phyloP scores from a whole-genome alignment of 2,113 vertebrate species.

The Vireo altiloquus region DNA sequence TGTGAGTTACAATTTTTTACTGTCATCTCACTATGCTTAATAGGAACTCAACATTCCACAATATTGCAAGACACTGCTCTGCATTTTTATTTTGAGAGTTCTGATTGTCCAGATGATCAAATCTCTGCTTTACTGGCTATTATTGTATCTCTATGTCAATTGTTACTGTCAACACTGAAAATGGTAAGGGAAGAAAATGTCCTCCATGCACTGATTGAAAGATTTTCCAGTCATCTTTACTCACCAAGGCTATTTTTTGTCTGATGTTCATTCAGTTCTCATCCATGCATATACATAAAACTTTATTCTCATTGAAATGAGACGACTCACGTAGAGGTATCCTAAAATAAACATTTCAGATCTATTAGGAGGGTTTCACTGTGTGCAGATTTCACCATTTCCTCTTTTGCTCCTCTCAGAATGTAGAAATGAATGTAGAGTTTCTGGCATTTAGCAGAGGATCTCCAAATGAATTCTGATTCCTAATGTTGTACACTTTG shows the following conservation, averaged over 20 bases:
- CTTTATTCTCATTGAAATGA: not conserved
- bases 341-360: not conserved
- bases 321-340: not conserved
- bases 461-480: not conserved
- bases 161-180: not conserved
- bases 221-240: not conserved
- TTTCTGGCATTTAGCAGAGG: not conserved
- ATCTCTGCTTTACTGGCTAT: not conserved
- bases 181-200: not conserved
- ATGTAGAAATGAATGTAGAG: not conserved
- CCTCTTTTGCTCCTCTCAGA: not conserved
- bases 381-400: not conserved
- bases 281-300: not conserved
- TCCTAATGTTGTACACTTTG: accelerated
- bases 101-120: not conserved
- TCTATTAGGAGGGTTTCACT: not conserved
- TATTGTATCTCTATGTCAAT: not conserved
- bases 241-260: not conserved
- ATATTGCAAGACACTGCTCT: not conserved
- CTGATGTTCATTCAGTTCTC: not conserved
- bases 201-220: accelerated
- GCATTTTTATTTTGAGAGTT: not conserved
- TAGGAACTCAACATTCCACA: not conserved
- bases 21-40: not conserved
- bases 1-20: not conserved